Conservation (phyloP, 2,113 vertebrate species). For the Ibidorhyncha struthersii region DNA sequence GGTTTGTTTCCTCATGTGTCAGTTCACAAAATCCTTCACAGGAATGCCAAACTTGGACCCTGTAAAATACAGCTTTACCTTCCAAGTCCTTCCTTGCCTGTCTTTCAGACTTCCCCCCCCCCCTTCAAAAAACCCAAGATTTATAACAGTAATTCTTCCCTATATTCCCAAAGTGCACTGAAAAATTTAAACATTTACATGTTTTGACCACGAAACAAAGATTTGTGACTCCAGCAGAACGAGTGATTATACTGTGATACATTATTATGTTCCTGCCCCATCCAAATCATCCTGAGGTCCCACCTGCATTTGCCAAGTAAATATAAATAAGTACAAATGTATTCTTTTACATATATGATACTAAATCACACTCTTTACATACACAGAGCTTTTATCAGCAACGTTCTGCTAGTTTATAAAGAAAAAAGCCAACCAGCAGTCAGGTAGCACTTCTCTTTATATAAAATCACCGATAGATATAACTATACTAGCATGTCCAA, state of each 20-base stretch:
- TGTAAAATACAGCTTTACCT: not conserved
- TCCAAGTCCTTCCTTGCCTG: not conserved
- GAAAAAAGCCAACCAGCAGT: not conserved
- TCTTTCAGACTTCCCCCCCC: not conserved
- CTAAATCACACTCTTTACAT: not conserved
- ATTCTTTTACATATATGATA: not conserved
- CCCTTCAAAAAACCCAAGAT: not conserved
- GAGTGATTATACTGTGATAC: fast-evolving
- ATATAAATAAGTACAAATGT: not conserved
- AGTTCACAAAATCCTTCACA: not conserved
- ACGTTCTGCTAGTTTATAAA: not conserved
- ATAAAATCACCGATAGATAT: not conserved
- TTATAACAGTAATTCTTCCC: not conserved
- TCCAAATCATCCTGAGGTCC: not conserved
- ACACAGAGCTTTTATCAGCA: not conserved
- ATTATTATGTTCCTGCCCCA: not conserved
- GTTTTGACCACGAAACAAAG: not conserved
- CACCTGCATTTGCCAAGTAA: not conserved
- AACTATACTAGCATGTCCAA: not conserved
- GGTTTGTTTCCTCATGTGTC: not conserved
- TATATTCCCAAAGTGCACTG: not conserved
- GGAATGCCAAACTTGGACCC: not conserved
- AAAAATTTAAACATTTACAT: not conserved
- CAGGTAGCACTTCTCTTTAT: not conserved
- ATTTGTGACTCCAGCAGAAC: not conserved